These are phyloP conservation scores for Schizaphis graminum DNA, from an alignment of 2,888 invertebrate species.

Conservation along the genomic window DNA sequence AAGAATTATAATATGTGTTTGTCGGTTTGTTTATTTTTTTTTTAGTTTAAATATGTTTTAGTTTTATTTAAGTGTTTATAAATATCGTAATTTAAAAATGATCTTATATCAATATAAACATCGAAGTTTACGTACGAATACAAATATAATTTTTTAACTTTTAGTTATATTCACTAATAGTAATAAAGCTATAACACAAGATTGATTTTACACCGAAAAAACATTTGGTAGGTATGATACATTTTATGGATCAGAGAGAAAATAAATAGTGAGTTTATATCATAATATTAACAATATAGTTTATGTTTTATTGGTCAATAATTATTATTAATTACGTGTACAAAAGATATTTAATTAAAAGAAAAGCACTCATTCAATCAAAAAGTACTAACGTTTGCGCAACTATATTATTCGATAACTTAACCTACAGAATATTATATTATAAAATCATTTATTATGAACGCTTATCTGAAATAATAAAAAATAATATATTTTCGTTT, in stretches of 20 bases:
- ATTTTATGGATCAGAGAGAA: not conserved
- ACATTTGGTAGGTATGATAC: not conserved
- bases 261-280: not conserved
- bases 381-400: not conserved
- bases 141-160: not conserved
- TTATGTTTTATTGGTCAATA: not conserved
- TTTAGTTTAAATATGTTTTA: not conserved
- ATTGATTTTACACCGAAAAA: not conserved
- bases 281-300: not conserved
- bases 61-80: not conserved
- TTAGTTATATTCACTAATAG: not conserved
- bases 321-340: not conserved
- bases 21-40: not conserved
- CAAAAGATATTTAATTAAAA: not conserved
- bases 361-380: not conserved
- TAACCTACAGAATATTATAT: not conserved
- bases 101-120: not conserved
- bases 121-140: not conserved
- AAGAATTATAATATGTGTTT: not conserved
- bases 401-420: not conserved
- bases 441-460: conserved; percentile 3
- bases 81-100: not conserved
- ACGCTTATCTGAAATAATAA: not conserved
- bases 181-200: not conserved
- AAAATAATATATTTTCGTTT: conserved; percentile 15